Base-by-base conservation (phyloP, 2,797 vertebrate species). In the Sandelia bainsii region DNA sequence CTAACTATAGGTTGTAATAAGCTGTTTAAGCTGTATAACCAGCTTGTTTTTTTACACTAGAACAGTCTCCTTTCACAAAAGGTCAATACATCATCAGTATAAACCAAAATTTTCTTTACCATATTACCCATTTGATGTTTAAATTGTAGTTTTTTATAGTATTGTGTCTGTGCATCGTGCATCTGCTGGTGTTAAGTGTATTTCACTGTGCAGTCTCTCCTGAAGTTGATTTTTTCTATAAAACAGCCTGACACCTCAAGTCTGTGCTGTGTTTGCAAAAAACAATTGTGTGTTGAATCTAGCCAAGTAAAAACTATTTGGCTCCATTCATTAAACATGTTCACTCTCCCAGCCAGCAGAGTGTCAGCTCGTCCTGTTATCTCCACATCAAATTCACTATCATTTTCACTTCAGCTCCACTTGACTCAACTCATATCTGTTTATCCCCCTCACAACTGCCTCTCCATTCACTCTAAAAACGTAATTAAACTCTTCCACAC, bases 261-360 rank as follows among this genome's bases (percentile, higher is more conserved):
- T 61, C 62, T 5, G 5, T 1, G 75, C 54, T 71, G 61, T 57
- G 68, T 84, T 81, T 82, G 53, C 72, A 39, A 76, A 59, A 62
- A 61, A 61, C 75, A 72, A 60, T 78, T 61, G 78, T 81, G 75
- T 87, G 81, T 75, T 60, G 69, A 85, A 66, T 72, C 72, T 45
- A 76, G 73, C 72, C 69, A 77, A 84, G 81, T 81, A 80, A 69
- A 76, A 84, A 82, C 44, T 66, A 20, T 63, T 58, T 65, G 27
- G 48, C 19, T 81, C 62, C 78, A 51, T 84, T 89, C 84, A 87
- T 89, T 91, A 90, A 87, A 87, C 81, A 32, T 87, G 86, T 57
- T 80, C 81, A 77, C 27, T 86, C 80, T 87, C 71, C 57, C 79
- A 77, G 82, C 50, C 62, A 45, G 79, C 60, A 14, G 46, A 67